phyloP scores from a whole-genome alignment of 2,797 vertebrate species.

The Columba guinea region DNA sequence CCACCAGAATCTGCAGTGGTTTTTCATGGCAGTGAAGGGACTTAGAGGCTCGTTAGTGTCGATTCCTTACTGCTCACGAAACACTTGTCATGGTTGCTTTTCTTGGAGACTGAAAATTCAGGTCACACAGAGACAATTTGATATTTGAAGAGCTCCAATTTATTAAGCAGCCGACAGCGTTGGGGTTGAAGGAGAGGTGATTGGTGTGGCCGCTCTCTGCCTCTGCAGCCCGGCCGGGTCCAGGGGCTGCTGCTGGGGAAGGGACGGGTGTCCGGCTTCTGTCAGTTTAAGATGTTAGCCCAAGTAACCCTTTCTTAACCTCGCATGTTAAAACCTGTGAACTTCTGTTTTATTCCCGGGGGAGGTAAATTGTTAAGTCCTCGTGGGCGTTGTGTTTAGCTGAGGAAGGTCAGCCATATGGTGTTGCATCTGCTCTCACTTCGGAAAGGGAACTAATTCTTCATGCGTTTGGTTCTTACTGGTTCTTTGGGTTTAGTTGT shows the following conservation, averaged over 20 bases:
- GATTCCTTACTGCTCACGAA: neutral
- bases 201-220: neutral
- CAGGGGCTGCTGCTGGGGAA: neutral
- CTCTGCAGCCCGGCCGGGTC: neutral
- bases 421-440: conserved; percentile 58
- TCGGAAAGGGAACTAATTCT: conserved; percentile 26
- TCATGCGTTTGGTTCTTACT: neutral
- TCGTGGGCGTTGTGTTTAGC: conserved; percentile 51
- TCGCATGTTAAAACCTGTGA: neutral
- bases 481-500: neutral
- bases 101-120: neutral
- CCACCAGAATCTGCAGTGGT: neutral
- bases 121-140: conserved; percentile 19
- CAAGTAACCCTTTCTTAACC: conserved; percentile 41
- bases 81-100: neutral
- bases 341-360: conserved; percentile 12
- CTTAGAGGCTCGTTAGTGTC: neutral
- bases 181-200: neutral
- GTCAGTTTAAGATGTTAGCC: neutral
- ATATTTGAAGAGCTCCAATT: neutral
- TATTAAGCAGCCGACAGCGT: neutral
- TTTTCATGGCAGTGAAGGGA: neutral
- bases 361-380: conserved; percentile 54
- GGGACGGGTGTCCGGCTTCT: neutral
- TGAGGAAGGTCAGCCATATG: conserved; percentile 59